phyloP scores from a whole-genome alignment of 2,888 invertebrate species.

The Phania funesta region DNA sequence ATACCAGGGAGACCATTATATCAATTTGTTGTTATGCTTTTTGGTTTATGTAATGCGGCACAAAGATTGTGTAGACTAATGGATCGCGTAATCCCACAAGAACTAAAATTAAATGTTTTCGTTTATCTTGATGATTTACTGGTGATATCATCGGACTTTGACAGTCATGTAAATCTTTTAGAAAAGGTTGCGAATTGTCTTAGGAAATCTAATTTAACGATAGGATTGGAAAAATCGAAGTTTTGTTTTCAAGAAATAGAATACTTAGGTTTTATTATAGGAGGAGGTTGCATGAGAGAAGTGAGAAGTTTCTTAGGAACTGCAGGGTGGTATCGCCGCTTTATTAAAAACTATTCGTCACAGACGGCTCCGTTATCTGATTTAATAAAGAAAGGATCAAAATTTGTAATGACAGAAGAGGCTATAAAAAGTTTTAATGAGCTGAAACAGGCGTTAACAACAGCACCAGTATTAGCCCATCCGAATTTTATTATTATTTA shows the following conservation, averaged over 20 bases:
- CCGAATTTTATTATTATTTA: background rate
- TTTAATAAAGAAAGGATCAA: constrained; percentile 8
- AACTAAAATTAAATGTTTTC: constrained; percentile 33
- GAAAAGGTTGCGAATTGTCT: background rate
- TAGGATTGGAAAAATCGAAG: too few relatives aligned
- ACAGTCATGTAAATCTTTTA: background rate
- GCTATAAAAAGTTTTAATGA: constrained; percentile 15
- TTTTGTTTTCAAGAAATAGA: too few relatives aligned
- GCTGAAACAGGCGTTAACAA: constrained; percentile 9
- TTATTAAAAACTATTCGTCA: too few relatives aligned
- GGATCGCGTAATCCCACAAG: constrained; percentile 66
- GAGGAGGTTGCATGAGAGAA: constrained; percentile 22
- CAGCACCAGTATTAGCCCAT: background rate
- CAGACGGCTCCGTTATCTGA: too few relatives aligned
- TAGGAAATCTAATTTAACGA: too few relatives aligned
- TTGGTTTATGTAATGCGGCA: constrained; percentile 41
- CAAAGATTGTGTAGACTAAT: constrained; percentile 67
- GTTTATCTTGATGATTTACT: constrained; percentile 60
- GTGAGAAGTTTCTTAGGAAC: constrained; percentile 42
- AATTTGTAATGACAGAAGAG: constrained; percentile 5
- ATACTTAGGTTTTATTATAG: constrained; percentile 46
- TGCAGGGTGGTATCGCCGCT: too few relatives aligned
- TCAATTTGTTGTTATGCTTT: too few relatives aligned
- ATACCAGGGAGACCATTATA: too few relatives aligned
- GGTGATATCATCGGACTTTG: constrained; percentile 11